A percentile compares a stretch with the other conserved stretches of the same genome.
phyloP scores from a whole-genome alignment of 1,140 invertebrate species.

The Gryon sp. region DNA sequence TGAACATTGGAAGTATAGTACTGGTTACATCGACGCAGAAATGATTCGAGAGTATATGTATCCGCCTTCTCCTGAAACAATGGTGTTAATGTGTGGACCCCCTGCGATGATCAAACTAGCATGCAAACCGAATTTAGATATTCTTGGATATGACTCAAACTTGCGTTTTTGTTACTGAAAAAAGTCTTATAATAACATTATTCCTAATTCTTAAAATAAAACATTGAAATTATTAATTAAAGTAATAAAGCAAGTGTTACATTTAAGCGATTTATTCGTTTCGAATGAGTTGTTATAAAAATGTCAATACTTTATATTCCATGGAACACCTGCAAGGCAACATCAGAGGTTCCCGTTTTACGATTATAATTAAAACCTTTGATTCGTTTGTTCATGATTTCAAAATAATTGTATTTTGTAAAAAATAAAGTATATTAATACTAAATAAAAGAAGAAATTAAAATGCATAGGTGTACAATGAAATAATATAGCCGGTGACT shows the following conservation, averaged over 20 bases:
- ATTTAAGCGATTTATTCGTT: not conserved
- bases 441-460: not conserved
- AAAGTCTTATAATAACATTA: too few relatives aligned
- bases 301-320: too few relatives aligned
- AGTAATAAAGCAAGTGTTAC: too few relatives aligned
- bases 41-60: not conserved
- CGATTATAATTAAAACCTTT: too few relatives aligned
- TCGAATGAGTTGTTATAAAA: not conserved
- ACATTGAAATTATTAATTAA: too few relatives aligned
- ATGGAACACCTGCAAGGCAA: too few relatives aligned
- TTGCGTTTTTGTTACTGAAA: conserved; percentile 93
- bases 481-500: conserved; percentile 5
- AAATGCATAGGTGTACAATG: conserved; percentile 1
- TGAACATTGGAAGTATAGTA: conserved; percentile 94
- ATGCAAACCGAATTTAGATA: conserved; percentile 95
- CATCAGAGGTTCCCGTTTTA: too few relatives aligned
- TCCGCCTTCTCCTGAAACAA: not conserved
- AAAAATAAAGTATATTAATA: not conserved
- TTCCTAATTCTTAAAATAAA: too few relatives aligned
- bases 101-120: conserved; percentile 99
- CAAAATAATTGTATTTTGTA: not conserved
- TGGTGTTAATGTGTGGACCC: conserved; percentile 69
- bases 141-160: conserved; percentile 89
- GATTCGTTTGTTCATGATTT: conserved; percentile 44
- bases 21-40: conserved; percentile 22